Evolutionary conservation across 2,113 vertebrate species (phyloP).

Genomic region (Cyprinus carpio): DNA sequence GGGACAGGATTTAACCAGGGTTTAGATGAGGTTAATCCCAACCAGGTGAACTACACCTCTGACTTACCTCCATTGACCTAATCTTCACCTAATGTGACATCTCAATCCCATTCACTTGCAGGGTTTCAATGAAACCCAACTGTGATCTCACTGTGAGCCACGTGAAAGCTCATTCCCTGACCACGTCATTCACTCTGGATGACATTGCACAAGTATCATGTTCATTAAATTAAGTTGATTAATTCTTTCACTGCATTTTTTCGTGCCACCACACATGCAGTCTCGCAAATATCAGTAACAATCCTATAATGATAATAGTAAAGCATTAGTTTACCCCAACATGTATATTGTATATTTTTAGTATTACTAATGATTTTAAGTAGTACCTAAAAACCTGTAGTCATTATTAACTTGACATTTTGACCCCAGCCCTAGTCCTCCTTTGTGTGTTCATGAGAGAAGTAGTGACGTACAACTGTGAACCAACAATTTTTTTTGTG

Average conservation of each 20-base stretch:
- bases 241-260: not conserved
- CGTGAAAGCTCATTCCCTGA: not conserved
- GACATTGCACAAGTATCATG: not conserved
- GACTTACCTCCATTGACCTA: not conserved
- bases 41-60: constrained; percentile 36
- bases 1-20: constrained; percentile 19
- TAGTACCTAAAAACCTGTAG: not conserved
- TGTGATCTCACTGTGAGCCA: not conserved
- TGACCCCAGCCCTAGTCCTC: not conserved
- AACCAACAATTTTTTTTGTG: not conserved
- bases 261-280: not conserved
- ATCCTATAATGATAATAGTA: not conserved
- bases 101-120: not conserved
- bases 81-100: not conserved
- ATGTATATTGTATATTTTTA: too few relatives aligned
- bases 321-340: too few relatives aligned
- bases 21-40: constrained; percentile 39
- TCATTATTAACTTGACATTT: not conserved
- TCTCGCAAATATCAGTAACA: not conserved
- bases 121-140: not conserved
- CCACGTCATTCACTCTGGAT: not conserved
- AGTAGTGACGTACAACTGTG: not conserved
- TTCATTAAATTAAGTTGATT: not conserved
- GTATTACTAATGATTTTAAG: too few relatives aligned
- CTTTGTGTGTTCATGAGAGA: not conserved